Evolutionary conservation across 1,140 invertebrate species (phyloP).

Genomic region (Coboldia fuscipes): DNA sequence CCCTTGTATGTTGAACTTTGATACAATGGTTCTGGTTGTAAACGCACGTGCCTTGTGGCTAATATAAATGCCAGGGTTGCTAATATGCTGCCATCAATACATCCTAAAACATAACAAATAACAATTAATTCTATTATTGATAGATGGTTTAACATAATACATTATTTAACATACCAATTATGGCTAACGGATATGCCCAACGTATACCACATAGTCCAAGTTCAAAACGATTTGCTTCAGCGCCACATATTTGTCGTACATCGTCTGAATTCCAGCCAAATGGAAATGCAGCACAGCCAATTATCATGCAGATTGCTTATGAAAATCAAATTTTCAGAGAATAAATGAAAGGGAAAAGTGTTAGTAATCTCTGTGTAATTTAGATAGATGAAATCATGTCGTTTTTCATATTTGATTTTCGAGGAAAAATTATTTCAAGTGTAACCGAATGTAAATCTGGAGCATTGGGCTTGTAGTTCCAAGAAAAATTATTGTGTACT

Average conservation of each 20-base stretch:
- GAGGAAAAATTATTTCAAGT: too few species aligned
- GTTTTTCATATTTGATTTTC: background rate
- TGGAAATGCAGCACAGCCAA: constrained; percentile 75
- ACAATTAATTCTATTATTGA: background rate
- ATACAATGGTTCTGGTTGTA: constrained; percentile 62
- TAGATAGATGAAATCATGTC: background rate
- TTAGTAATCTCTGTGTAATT: constrained; percentile 6
- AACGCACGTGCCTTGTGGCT: constrained; percentile 64
- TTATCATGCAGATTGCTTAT: constrained; percentile 59
- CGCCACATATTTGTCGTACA: constrained; percentile 71
- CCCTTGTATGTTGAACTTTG: constrained; percentile 38
- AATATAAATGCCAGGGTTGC: constrained; percentile 84
- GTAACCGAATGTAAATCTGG: too few species aligned
- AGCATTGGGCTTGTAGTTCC: too few species aligned
- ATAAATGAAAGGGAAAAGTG: constrained; percentile 5
- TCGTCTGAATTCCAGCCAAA: constrained; percentile 72
- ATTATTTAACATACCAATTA: constrained; percentile 36
- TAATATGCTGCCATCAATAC: constrained; percentile 75
- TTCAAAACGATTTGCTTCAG: constrained; percentile 48
- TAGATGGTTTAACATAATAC: background rate
- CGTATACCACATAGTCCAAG: constrained; percentile 68
- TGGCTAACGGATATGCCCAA: constrained; percentile 88
- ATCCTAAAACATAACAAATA: constrained; percentile 14
- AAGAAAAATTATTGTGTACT: too few species aligned
- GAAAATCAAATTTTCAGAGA: constrained; percentile 11